Base-by-base conservation (phyloP, 2,113 vertebrate genomes). In the Gallinago undulata region DNA sequence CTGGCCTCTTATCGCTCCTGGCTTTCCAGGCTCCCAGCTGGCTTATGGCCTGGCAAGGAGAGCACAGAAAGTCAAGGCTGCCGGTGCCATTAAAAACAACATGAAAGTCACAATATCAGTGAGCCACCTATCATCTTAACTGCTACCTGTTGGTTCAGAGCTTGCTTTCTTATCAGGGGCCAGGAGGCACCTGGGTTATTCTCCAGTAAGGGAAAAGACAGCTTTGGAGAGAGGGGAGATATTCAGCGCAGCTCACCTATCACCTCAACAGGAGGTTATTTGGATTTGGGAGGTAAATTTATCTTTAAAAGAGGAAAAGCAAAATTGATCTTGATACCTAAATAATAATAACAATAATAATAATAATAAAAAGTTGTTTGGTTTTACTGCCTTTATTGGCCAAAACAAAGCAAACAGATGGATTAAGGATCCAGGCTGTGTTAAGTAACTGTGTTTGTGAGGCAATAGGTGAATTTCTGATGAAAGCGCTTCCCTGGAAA, bases 21-120 rank as follows among this genome's bases (percentile, higher is more conserved):
- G 53, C 23, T 67, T 69, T 57, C 89, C 33, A 13, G 55, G 84
- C 53, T 95, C 66, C 56, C 93, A 53, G 47, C 73, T 90, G 81
- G 48, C 72, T 92, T 80, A 60, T 48, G 66, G 84, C 27, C 62
- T 63, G 66, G 33, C 0, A 6, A 60, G 30, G 56, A 39, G 47
- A 75, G 80, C 64, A 72, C 60, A 70, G 81, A 69, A 67, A 67
- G 75, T 69, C 93, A 94, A 95, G 84, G 89, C 78, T 67, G 64
- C 33, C 11, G 3, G 6, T 8, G 48, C 19, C 48, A 45, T 67
- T 86, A 69, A 59, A 95, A 91, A n/a, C 67, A 94, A 59, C 68
- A 70, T 33, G 50, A 77, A 93, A 90, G 45, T 23, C 45, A 12
- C 1, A 0, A 43, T 66, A 75, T 88, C 79, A 19, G 37, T 0